A percentile compares a stretch with the other conserved stretches of the same genome.
Evolutionary conservation across 2,113 vertebrate genomes (phyloP).

Genomic region (Promerops cafer): DNA sequence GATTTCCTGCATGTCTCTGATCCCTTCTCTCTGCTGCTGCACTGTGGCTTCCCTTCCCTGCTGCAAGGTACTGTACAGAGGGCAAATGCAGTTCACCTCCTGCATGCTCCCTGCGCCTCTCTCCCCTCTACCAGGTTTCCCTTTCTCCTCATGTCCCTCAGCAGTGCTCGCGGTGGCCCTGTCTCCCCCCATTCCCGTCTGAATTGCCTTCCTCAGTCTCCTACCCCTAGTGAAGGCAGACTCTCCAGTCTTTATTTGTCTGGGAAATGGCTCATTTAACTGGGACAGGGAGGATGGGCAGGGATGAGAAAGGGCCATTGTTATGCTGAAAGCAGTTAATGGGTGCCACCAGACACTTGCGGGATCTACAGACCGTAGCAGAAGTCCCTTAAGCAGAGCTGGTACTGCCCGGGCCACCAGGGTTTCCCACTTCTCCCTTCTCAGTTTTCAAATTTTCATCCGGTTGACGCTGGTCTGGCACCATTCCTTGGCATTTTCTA

Average conservation of each 20-base stretch:
- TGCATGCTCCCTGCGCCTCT: neutral
- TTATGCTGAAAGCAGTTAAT: slow-evolving; percentile 41
- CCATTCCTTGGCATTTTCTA: neutral
- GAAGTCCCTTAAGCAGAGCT: neutral
- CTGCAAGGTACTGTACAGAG: neutral
- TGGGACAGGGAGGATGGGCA: slow-evolving; percentile 40
- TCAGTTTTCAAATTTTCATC: neutral
- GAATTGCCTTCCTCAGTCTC: neutral
- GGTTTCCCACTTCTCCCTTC: neutral
- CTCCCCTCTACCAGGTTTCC: neutral
- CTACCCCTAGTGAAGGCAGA: neutral
- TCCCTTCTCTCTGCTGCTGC: neutral
- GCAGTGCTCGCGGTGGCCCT: neutral
- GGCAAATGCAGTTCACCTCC: neutral
- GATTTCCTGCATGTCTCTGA: neutral
- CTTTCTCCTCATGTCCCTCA: neutral
- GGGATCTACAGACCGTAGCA: neutral
- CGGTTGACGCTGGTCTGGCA: no score
- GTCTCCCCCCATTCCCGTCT: neutral
- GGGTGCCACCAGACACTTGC: slow-evolving; percentile 29
- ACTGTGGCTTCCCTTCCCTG: neutral
- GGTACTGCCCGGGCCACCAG: neutral
- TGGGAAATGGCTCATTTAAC: slow-evolving; percentile 55
- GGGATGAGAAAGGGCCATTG: slow-evolving; percentile 44
- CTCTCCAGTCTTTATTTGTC: slow-evolving; percentile 21